phyloP scores from a whole-genome alignment of 2,888 invertebrate genomes.

The Syrista parreyssii region DNA sequence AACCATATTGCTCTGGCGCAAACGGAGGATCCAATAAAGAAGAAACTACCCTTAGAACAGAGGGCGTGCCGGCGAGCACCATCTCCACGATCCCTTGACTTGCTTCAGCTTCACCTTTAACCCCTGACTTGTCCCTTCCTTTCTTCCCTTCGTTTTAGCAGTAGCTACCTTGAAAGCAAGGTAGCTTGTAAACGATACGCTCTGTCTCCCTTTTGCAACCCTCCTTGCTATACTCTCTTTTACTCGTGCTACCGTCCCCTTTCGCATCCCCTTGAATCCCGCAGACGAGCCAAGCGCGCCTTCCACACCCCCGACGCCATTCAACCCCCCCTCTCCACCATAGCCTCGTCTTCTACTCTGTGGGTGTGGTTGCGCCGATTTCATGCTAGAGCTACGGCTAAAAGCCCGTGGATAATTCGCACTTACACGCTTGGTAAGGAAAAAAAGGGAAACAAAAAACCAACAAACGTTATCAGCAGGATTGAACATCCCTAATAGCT shows the following conservation, averaged over 20 bases:
- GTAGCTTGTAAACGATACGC: slow-evolving; percentile 9
- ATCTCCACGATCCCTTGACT: neutral
- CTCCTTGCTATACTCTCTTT: slow-evolving; percentile 12
- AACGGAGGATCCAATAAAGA: slow-evolving; percentile 3
- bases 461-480: neutral
- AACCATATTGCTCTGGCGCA: neutral
- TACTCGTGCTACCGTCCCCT: slow-evolving; percentile 18
- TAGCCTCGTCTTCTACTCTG: slow-evolving; percentile 23
- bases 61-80: neutral
- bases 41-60: neutral
- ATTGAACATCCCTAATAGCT: neutral
- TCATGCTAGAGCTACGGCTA: slow-evolving; percentile 57
- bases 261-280: slow-evolving; percentile 12
- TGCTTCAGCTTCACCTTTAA: neutral
- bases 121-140: neutral
- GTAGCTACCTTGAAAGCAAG: neutral
- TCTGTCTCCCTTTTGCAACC: slow-evolving; percentile 13
- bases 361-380: slow-evolving; percentile 60
- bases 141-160: neutral
- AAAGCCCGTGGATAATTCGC: slow-evolving; percentile 59
- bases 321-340: slow-evolving; percentile 11
- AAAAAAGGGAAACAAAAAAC: neutral
- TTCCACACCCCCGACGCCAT: neutral
- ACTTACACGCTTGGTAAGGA: slow-evolving; percentile 44
- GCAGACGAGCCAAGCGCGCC: neutral